Conservation (phyloP, 2,113 vertebrate genomes). For the Archocentrus centrarchus region DNA sequence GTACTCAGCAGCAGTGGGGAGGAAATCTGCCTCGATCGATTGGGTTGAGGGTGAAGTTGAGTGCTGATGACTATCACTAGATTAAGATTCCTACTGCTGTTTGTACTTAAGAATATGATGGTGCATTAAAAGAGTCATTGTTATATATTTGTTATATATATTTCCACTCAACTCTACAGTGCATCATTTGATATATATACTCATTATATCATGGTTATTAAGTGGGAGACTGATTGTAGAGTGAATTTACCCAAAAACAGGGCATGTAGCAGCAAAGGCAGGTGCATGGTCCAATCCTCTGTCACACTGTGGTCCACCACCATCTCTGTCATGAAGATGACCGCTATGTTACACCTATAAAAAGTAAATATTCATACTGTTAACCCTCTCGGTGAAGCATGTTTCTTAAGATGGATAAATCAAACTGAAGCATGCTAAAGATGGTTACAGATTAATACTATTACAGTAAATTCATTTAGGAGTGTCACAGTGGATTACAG, state of each 20-base stretch:
- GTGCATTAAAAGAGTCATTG: no score
- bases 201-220: background rate
- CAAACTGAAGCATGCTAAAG: background rate
- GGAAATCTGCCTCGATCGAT: no score
- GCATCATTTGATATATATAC: background rate
- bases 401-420: background rate
- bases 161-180: background rate
- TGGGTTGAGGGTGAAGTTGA: background rate
- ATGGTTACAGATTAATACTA: background rate
- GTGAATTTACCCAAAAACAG: conserved; percentile 91
- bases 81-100: background rate
- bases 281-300: conserved; percentile 95
- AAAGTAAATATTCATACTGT: conserved; percentile 12
- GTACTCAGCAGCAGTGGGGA: no score
- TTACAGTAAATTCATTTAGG: background rate
- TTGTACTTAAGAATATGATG: no score
- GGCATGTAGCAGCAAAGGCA: conserved; percentile 92
- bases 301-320: conserved; percentile 96
- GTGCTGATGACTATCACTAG: background rate
- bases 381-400: background rate
- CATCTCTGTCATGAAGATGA: conserved; percentile 99
- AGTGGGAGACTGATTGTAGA: background rate
- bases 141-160: no score
- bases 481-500: background rate
- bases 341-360: conserved; percentile 93